Conservation (phyloP, 2,888 invertebrate species). For the Gortyna flavago region DNA sequence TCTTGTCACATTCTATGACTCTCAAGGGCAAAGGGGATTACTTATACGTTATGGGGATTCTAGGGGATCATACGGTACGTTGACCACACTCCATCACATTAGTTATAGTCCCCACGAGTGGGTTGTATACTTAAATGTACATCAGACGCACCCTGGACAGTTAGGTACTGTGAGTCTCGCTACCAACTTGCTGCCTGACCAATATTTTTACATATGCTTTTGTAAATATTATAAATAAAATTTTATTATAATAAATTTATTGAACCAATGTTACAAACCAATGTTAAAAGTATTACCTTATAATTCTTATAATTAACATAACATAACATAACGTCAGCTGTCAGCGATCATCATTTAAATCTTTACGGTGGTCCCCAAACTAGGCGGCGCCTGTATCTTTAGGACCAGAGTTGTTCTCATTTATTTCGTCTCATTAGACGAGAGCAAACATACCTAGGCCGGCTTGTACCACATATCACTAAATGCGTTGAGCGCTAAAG, state of each 20-base stretch:
- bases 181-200: not conserved
- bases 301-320: no score
- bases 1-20: conserved; percentile 28
- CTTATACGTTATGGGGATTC: conserved; percentile 11
- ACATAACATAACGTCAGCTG: no score
- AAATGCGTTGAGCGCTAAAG: no score
- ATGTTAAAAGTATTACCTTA: no score
- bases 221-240: no score
- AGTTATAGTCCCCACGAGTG: not conserved
- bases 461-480: not conserved
- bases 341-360: no score
- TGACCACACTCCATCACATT: conserved; percentile 18
- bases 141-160: not conserved
- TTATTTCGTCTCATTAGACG: no score
- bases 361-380: no score
- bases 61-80: conserved; percentile 17
- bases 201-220: not conserved
- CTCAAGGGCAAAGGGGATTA: conserved; percentile 22
- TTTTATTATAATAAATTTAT: no score
- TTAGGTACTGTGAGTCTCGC: not conserved
- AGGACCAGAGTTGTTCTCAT: not conserved
- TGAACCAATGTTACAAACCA: no score
- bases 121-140: not conserved
- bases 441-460: not conserved
- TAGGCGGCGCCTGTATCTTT: no score